Percentiles rank a stretch among this genome's conserved stretches.
Conservation (phyloP, 2,797 vertebrate species). For the Halcyon badia region DNA sequence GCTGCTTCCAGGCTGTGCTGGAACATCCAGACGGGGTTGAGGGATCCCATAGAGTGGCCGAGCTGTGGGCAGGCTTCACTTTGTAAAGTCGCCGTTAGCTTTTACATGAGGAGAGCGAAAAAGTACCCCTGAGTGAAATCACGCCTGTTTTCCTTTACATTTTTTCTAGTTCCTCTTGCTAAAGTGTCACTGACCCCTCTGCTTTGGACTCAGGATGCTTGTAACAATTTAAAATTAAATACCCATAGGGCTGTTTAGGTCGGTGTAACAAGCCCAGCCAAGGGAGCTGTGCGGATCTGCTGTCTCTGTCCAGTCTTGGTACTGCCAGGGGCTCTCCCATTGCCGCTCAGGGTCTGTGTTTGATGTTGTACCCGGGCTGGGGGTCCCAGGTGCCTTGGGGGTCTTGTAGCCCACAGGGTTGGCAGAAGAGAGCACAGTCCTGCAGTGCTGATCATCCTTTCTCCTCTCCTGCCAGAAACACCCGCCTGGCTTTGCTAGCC, state of each 20-base stretch:
- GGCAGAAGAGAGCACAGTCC: not conserved
- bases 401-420: accelerated
- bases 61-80: not conserved
- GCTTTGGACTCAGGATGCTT: not conserved
- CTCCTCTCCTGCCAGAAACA: not conserved
- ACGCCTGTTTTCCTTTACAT: accelerated
- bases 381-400: not conserved
- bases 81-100: not conserved
- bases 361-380: not conserved
- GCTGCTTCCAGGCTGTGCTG: not conserved
- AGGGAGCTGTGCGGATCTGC: not conserved
- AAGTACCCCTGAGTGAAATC: not conserved
- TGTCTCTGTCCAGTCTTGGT: accelerated
- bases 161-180: not conserved
- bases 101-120: not conserved
- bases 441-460: accelerated
- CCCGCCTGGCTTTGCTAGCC: not conserved
- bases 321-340: accelerated
- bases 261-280: accelerated
- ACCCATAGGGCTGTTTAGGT: not conserved
- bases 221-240: not conserved
- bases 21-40: not conserved
- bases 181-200: not conserved
- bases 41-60: not conserved
- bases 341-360: not conserved